Evolutionary conservation across 2,888 invertebrate genomes (phyloP), one percentile per base, ranked within the genome.

Genomic region (Crossocerus cetratus): DNA sequence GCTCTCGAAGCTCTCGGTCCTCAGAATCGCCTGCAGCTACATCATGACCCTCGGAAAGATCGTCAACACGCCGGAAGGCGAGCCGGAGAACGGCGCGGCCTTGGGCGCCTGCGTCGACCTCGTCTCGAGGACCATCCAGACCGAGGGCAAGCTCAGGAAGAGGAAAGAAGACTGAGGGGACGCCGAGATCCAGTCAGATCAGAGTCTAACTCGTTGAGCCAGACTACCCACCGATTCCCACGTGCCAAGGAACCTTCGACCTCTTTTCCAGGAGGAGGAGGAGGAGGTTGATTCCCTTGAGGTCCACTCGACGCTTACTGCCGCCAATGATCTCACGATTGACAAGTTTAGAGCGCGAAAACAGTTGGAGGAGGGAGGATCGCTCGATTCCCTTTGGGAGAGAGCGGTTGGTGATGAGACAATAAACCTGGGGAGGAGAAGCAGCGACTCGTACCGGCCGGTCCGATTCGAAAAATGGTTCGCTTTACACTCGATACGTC

Each of bases 21-120:
- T 98, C 74, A 93, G 97, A 91, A 97, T 98, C 89, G 98, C 98
- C 2, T 97, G 97, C 90, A 96, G 97, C 73, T 98, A 98, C 91
- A 98, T 98, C 76, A 93, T 97, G 87, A 96, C 97, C 0, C 91
- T 98, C 75, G 95, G 96, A 59, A 93, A 94, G 78, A 93, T 96
- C 85, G 94, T 96, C 2, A 82, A 84, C 23, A 84, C 83, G 0
- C 83, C 83, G 2, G 83, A 87, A 4, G 95, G 94, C 5, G 91
- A 93, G 78, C 94, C 95, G 86, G 93, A 79, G 22, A 92, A 92
- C 61, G 90, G 91, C 49, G 93, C 94, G 2, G 92, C 94, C 56
- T 91, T 97, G 45, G 92, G 94, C 1, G 93, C 94, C 14, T 97
- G 96, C 89, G 95, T 98, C 63, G 96, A 97, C 84, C 91, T 94